A percentile compares a stretch with the other conserved stretches of the same genome.
These are phyloP conservation scores for Scaeva pyrastri DNA, from an alignment of 2,888 invertebrate genomes.

Conservation along the genomic window DNA sequence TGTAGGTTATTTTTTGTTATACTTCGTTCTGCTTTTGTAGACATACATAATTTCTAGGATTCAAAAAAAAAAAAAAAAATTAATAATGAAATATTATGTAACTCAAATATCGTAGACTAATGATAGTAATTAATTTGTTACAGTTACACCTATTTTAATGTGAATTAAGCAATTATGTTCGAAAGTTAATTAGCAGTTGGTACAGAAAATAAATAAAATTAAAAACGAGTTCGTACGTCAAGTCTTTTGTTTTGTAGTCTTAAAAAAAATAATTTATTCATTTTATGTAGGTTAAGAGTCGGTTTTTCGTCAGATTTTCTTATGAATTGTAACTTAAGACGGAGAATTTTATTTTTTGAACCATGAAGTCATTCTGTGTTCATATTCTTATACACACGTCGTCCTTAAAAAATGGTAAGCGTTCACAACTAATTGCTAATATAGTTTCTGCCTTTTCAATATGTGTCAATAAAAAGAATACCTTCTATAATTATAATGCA, in stretches of 20 bases:
- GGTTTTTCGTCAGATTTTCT: too few relatives aligned
- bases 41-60: neutral
- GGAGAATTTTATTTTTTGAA: too few relatives aligned
- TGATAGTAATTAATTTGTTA: neutral
- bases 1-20: neutral
- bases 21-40: neutral
- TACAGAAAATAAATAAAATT: neutral
- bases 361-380: too few relatives aligned
- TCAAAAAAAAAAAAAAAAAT: neutral
- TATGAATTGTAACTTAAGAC: too few relatives aligned
- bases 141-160: neutral
- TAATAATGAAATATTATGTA: neutral
- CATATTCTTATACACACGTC: too few relatives aligned
- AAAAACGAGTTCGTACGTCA: constrained; percentile 18
- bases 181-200: neutral
- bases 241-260: constrained; percentile 12
- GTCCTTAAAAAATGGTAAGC: too few relatives aligned
- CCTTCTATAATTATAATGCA: neutral
- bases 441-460: too few relatives aligned
- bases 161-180: constrained; percentile 9
- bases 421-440: too few relatives aligned
- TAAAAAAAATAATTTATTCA: neutral
- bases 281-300: too few relatives aligned
- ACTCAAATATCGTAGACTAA: neutral
- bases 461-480: too few relatives aligned